Evolutionary conservation across 2,113 vertebrate species (phyloP).

Genomic region (Petroica traversi): DNA sequence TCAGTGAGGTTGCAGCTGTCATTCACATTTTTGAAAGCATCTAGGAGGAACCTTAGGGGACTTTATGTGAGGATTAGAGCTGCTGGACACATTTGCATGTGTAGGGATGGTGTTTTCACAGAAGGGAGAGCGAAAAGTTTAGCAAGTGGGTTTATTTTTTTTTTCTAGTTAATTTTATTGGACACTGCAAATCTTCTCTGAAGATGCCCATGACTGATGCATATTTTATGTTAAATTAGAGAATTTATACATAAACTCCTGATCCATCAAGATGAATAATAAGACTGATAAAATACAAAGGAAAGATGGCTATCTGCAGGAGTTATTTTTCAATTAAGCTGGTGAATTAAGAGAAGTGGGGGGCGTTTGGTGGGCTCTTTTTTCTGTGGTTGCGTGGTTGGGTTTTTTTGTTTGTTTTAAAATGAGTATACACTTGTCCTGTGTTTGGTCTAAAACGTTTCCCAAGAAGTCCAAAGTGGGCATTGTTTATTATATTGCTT

Average conservation of each 20-base stretch:
- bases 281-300: not conserved
- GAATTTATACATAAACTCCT: not conserved
- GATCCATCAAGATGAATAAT: not conserved
- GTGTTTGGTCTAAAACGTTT: not conserved
- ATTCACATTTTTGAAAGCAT: not conserved
- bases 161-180: not conserved
- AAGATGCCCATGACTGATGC: not conserved
- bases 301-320: not conserved
- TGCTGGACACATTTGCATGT: not conserved
- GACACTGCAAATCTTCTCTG: not conserved
- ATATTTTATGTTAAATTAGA: not conserved
- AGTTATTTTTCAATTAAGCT: not conserved
- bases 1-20: not conserved
- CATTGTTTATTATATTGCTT: not conserved
- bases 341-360: not conserved
- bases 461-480: not conserved
- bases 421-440: not conserved
- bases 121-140: not conserved
- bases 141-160: not conserved
- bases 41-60: not conserved
- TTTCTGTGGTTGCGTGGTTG: not conserved
- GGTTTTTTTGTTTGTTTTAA: not conserved
- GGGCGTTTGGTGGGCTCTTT: accelerated
- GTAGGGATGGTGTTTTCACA: not conserved
- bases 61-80: not conserved